Evolutionary conservation across 2,113 vertebrate genomes (phyloP).

Genomic region (Pedetes capensis): DNA sequence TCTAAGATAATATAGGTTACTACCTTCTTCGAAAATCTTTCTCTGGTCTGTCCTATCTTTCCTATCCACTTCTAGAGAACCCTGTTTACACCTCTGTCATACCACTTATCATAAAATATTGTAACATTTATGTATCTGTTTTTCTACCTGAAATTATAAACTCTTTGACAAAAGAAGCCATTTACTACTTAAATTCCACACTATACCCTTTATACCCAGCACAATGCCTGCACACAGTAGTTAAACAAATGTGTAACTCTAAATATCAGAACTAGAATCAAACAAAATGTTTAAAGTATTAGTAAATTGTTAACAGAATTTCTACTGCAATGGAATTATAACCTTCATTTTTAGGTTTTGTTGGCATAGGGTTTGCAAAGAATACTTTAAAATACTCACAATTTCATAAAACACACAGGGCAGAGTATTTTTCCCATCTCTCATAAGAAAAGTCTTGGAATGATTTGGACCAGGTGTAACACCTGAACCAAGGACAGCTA

Average conservation of each 20-base stretch:
- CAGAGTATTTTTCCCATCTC: constrained; percentile 89
- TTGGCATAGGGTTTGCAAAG: neutral
- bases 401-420: constrained; percentile 95
- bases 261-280: constrained; percentile 20
- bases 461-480: constrained; percentile 88
- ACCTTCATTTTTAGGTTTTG: neutral
- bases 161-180: neutral
- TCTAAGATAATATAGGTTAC: neutral
- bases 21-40: neutral
- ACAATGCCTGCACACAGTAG: neutral
- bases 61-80: neutral
- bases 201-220: neutral
- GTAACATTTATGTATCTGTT: neutral
- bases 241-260: constrained; percentile 18
- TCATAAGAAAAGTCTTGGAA: constrained; percentile 94
- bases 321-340: constrained; percentile 19
- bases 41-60: neutral
- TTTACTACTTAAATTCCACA: neutral
- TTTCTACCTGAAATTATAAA: constrained; percentile 31
- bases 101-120: neutral
- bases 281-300: constrained; percentile 40
- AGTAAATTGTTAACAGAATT: constrained; percentile 38
- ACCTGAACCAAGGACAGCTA: constrained; percentile 94
- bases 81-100: neutral
- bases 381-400: constrained; percentile 85